phyloP scores from a whole-genome alignment of 2,888 invertebrate species.

The Acheta domesticus region DNA sequence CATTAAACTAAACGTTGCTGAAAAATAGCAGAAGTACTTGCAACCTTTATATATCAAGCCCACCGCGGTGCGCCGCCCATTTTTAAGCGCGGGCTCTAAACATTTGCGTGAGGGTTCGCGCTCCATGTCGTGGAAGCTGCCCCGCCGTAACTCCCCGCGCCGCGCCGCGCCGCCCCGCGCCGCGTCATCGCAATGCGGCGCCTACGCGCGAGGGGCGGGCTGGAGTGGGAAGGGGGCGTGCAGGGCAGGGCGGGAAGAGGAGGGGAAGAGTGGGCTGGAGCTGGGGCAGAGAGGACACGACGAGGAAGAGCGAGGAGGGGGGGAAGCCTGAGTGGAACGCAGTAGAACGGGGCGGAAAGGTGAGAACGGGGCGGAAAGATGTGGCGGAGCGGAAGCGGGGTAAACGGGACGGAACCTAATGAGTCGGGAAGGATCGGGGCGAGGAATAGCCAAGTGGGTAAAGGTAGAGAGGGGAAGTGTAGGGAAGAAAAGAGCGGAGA shows the following conservation, averaged over 20 bases:
- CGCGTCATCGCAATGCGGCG: not conserved
- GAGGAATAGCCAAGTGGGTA: not conserved
- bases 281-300: not conserved
- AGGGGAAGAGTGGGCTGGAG: not conserved
- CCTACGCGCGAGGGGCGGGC: not conserved
- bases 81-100: slow-evolving; percentile 6
- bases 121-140: slow-evolving; percentile 10
- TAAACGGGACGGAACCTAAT: no score
- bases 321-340: no score
- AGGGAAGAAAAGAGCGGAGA: no score
- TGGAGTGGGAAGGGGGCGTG: no score
- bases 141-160: not conserved
- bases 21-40: not conserved
- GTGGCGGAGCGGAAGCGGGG: no score
- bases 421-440: not conserved
- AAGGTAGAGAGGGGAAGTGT: no score
- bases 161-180: not conserved
- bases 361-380: no score
- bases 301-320: no score
- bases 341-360: no score
- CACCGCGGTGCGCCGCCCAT: not conserved
- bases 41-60: slow-evolving; percentile 10
- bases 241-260: no score
- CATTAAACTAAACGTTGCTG: not conserved
- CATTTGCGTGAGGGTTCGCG: slow-evolving; percentile 7